Evolutionary conservation across 2,888 invertebrate genomes (phyloP).

Genomic region (Drosophila atripex): DNA sequence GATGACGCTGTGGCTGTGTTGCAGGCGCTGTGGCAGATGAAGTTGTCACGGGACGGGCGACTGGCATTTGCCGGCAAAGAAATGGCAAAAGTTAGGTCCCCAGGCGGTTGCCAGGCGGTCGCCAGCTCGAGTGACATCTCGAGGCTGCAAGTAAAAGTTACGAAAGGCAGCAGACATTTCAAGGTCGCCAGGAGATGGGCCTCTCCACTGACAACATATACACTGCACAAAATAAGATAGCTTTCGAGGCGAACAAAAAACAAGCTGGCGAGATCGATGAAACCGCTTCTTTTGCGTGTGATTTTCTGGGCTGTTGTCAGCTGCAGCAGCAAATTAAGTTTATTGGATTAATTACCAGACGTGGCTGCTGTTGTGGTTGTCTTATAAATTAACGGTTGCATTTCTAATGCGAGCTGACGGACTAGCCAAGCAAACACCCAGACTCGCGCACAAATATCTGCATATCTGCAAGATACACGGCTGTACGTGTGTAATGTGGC

Average conservation of each 20-base stretch:
- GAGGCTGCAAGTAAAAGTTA: background rate
- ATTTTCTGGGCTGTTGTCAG: background rate
- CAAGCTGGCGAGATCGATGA: background rate
- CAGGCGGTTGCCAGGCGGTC: slow-evolving; percentile 29
- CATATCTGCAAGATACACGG: slow-evolving; percentile 14
- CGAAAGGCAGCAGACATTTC: slow-evolving; percentile 45
- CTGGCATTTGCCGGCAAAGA: slow-evolving; percentile 73
- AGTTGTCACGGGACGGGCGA: slow-evolving; percentile 34
- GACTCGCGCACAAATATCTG: slow-evolving; percentile 17
- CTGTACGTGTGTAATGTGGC: slow-evolving; percentile 29
- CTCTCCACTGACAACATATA: background rate
- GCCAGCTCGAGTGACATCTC: background rate
- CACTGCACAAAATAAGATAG: slow-evolving; percentile 3
- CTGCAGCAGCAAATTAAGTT: slow-evolving; percentile 53
- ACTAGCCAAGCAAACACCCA: slow-evolving; percentile 36
- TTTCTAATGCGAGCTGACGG: slow-evolving; percentile 69
- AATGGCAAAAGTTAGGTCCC: slow-evolving; percentile 72
- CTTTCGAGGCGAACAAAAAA: too few relatives aligned
- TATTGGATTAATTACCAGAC: slow-evolving; percentile 71
- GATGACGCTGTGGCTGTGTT: slow-evolving; percentile 26
- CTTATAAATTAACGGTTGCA: slow-evolving; percentile 75
- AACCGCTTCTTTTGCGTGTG: slow-evolving; percentile 3
- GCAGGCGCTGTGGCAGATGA: slow-evolving; percentile 21
- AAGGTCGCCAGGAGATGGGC: slow-evolving; percentile 64
- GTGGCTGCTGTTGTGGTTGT: slow-evolving; percentile 53